Percentiles rank a stretch among this genome's conserved stretches.
These are phyloP conservation scores for Chrysina gloriosa DNA, from an alignment of 2,888 invertebrate genomes.

Conservation along the genomic window DNA sequence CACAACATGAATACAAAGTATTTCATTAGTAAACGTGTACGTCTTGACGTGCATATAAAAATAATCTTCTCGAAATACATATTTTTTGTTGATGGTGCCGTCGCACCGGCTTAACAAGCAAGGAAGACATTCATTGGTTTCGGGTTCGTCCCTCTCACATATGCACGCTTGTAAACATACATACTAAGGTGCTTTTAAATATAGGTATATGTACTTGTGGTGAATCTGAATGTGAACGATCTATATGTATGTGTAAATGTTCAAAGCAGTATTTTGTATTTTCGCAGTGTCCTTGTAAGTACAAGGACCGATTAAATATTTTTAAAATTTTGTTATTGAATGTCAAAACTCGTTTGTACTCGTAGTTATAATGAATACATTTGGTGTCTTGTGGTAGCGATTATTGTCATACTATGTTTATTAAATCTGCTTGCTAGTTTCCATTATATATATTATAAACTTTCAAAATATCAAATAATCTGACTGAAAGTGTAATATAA, in stretches of 20 bases:
- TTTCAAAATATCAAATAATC: too few relatives aligned
- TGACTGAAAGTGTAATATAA: too few relatives aligned
- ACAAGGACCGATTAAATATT: slow-evolving; percentile 17
- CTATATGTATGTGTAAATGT: slow-evolving; percentile 19
- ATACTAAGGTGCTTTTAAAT: slow-evolving; percentile 34
- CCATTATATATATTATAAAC: too few relatives aligned
- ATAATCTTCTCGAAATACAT: slow-evolving; percentile 22
- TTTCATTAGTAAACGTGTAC: slow-evolving; percentile 18
- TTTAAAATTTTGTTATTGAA: not conserved
- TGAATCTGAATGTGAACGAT: slow-evolving; percentile 33
- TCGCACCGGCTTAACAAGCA: not conserved
- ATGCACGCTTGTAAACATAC: not conserved
- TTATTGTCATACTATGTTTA: too few relatives aligned
- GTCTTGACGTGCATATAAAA: slow-evolving; percentile 19
- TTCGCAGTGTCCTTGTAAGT: slow-evolving; percentile 41
- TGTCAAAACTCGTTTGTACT: not conserved
- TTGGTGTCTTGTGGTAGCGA: too few relatives aligned
- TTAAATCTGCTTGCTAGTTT: too few relatives aligned
- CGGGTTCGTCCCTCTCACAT: not conserved
- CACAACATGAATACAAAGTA: not conserved
- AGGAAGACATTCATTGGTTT: not conserved
- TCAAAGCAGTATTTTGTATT: slow-evolving; percentile 42
- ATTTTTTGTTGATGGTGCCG: not conserved
- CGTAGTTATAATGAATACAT: too few relatives aligned
- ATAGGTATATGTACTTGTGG: slow-evolving; percentile 29